Evolutionary conservation across 2,888 invertebrate species (phyloP).

Genomic region (Caenorhabditis afra): DNA sequence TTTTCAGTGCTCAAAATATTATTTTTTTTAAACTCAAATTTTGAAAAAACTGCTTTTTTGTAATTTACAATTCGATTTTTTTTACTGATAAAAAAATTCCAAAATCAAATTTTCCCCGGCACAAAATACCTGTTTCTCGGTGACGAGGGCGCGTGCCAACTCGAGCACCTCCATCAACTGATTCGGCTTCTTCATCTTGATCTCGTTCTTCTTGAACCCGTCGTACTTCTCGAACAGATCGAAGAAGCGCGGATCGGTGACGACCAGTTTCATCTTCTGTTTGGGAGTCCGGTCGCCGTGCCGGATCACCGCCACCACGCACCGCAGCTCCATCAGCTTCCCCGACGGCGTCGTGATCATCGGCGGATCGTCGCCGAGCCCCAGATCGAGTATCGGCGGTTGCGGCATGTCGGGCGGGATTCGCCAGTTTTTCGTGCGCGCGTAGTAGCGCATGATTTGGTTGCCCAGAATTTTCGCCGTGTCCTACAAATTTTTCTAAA

Average conservation of each 20-base stretch:
- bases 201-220: conserved; percentile 94
- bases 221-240: conserved; percentile 98
- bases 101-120: no score
- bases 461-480: conserved; percentile 98
- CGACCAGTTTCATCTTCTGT: conserved; percentile 95
- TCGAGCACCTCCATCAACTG: conserved; percentile 98
- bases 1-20: no score
- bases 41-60: no score
- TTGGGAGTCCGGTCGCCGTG: conserved; percentile 99
- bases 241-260: conserved; percentile 85
- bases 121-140: conserved; percentile 72
- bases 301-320: conserved; percentile 96
- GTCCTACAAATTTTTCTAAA: conserved; percentile 83
- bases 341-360: conserved; percentile 97
- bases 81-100: no score
- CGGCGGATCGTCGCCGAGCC: conserved; percentile 90
- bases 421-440: conserved; percentile 94
- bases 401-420: conserved; percentile 86
- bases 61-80: no score
- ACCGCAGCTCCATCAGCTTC: conserved; percentile 94
- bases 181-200: conserved; percentile 96
- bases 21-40: no score
- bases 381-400: conserved; percentile 69
- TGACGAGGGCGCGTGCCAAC: conserved; percentile 89
- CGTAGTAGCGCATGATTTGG: conserved; percentile 94